Percentiles rank a stretch among this genome's conserved stretches.
Evolutionary conservation across 2,888 invertebrate genomes (phyloP).

Genomic region (Latheticus oryzae): DNA sequence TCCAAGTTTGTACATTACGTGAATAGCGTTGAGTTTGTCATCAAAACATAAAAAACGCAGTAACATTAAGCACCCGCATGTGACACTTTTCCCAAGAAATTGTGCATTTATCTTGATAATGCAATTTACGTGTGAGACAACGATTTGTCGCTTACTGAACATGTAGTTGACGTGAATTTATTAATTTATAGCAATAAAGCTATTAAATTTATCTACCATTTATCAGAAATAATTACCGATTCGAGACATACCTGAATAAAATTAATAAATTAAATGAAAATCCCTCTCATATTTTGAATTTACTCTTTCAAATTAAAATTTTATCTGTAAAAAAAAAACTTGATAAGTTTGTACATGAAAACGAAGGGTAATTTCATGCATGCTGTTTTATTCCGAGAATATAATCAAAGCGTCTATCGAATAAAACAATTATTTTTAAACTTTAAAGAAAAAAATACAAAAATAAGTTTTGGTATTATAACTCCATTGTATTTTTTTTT

Average conservation of each 20-base stretch:
- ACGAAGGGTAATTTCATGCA: conserved; percentile 37
- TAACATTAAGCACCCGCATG: conserved; percentile 49
- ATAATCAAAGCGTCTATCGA: conserved; percentile 29
- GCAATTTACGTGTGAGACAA: conserved; percentile 47
- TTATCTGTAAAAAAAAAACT: conserved; percentile 17
- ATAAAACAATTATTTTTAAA: conserved; percentile 33
- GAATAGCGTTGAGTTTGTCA: conserved; percentile 36
- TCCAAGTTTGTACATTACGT: conserved; percentile 22
- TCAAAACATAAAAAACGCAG: conserved; percentile 51
- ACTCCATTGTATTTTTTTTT: conserved; percentile 3
- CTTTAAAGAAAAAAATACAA: neutral
- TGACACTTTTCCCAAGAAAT: conserved; percentile 54
- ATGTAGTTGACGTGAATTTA: conserved; percentile 40
- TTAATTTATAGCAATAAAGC: conserved; percentile 38
- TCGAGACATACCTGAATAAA: conserved; percentile 36
- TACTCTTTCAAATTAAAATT: conserved; percentile 14
- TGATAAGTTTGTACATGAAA: conserved; percentile 28
- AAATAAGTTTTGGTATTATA: conserved; percentile 11
- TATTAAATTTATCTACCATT: conserved; percentile 44
- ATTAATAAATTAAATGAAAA: conserved; percentile 28
- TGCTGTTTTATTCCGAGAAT: conserved; percentile 37
- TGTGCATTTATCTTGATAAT: conserved; percentile 47
- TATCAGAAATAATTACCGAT: conserved; percentile 34
- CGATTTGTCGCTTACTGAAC: conserved; percentile 45
- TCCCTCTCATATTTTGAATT: conserved; percentile 14